Conservation (phyloP, 1,140 invertebrate species). For the Nasonia vitripennis region DNA sequence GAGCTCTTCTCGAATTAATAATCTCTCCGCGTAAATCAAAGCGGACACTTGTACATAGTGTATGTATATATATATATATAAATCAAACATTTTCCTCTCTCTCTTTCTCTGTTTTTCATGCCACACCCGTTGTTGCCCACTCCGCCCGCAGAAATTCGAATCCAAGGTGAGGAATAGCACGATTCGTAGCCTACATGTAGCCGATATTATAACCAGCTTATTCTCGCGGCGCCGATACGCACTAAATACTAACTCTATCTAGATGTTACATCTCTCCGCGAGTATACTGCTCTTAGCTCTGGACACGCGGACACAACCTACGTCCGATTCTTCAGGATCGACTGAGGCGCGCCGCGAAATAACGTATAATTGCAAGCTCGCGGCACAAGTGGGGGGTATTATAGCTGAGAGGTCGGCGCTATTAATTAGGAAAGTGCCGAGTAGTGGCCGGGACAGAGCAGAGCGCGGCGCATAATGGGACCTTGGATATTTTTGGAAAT, state of each 20-base stretch:
- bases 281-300: too few relatives aligned
- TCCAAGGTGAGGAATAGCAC: conserved; percentile 69
- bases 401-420: neutral
- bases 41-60: too few relatives aligned
- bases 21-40: neutral
- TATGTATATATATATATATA: too few relatives aligned
- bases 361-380: neutral
- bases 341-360: neutral
- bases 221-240: too few relatives aligned
- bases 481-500: conserved; percentile 54
- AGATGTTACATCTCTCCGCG: too few relatives aligned
- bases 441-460: neutral
- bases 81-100: conserved; percentile 9
- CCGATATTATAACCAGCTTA: neutral
- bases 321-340: too few relatives aligned
- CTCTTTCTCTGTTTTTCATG: conserved; percentile 63
- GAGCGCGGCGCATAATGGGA: conserved; percentile 36
- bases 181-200: neutral
- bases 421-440: conserved; percentile 4
- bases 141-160: conserved; percentile 68
- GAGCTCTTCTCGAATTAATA: conserved; percentile 29
- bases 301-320: too few relatives aligned
- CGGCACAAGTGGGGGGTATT: neutral
- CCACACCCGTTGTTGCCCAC: neutral
- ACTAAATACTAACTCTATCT: too few relatives aligned